Evolutionary conservation across 2,113 vertebrate genomes (phyloP).

Genomic region (Neotoma lepida): DNA sequence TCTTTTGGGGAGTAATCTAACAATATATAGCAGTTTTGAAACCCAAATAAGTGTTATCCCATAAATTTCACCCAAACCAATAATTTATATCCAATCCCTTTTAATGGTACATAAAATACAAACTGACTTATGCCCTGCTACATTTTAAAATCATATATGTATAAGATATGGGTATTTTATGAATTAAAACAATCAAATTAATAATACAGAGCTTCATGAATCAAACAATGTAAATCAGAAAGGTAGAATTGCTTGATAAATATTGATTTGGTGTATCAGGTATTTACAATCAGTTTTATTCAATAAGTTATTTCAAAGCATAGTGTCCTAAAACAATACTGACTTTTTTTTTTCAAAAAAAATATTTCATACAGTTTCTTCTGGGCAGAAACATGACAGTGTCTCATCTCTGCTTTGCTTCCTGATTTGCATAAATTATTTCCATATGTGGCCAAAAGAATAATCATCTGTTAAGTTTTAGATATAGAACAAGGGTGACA

Average conservation of each 20-base stretch:
- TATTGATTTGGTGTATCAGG: not conserved
- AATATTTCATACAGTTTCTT: not conserved
- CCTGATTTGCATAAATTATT: not conserved
- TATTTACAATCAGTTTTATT: not conserved
- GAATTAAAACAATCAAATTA: not conserved
- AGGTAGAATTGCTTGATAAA: not conserved
- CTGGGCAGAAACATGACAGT: rapidly evolving
- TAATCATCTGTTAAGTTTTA: not conserved
- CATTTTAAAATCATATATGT: not conserved
- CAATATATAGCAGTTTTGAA: not conserved
- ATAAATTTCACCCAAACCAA: not conserved
- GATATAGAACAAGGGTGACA: too few relatives aligned
- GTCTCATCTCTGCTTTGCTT: rapidly evolving
- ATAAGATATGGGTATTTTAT: not conserved
- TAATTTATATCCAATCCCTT: not conserved
- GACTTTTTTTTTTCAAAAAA: not conserved
- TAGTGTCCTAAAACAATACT: not conserved
- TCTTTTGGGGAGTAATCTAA: not conserved
- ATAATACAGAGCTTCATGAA: not conserved
- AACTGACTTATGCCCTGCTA: not conserved
- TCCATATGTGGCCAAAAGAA: not conserved
- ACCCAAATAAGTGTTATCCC: not conserved
- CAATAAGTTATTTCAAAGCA: not conserved
- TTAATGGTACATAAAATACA: not conserved
- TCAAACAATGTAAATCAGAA: not conserved